phyloP scores from a whole-genome alignment of 2,113 vertebrate species.

The Lophochroa leadbeateri region DNA sequence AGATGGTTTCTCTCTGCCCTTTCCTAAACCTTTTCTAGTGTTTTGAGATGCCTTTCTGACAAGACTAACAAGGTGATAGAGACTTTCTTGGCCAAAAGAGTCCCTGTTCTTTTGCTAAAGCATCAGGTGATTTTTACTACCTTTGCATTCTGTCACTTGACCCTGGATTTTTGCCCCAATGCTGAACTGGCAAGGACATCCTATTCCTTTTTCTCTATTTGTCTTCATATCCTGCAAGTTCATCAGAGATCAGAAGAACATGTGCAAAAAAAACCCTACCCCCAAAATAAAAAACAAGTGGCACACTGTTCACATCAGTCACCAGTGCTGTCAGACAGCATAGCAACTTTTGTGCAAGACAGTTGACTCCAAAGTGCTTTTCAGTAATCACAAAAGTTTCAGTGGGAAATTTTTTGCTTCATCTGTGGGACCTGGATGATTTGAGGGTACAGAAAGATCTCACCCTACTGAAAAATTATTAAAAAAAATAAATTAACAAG shows the following conservation, averaged over 20 bases:
- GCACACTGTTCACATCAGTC: neutral
- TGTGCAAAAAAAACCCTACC: accelerated
- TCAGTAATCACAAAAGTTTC: neutral
- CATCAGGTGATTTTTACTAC: neutral
- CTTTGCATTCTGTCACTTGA: neutral
- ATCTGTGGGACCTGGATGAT: neutral
- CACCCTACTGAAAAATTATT: neutral
- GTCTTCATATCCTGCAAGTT: neutral
- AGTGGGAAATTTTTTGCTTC: neutral
- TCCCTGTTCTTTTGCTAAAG: neutral
- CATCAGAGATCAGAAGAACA: neutral
- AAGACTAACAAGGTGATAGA: neutral
- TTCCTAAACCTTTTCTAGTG: neutral
- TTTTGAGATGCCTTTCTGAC: neutral
- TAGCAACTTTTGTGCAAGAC: neutral
- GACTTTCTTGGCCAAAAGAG: neutral
- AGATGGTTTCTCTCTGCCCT: neutral
- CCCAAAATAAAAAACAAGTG: neutral
- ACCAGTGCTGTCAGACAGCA: neutral
- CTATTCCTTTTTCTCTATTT: neutral
- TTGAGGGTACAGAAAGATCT: neutral
- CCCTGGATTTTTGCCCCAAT: neutral
- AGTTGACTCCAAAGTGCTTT: neutral
- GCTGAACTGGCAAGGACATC: neutral
- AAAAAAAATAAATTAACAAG: neutral